Percentiles rank a stretch among this genome's conserved stretches.
These are phyloP conservation scores for Oreochromis aureus DNA, from an alignment of 2,113 vertebrate genomes.

Conservation along the genomic window DNA sequence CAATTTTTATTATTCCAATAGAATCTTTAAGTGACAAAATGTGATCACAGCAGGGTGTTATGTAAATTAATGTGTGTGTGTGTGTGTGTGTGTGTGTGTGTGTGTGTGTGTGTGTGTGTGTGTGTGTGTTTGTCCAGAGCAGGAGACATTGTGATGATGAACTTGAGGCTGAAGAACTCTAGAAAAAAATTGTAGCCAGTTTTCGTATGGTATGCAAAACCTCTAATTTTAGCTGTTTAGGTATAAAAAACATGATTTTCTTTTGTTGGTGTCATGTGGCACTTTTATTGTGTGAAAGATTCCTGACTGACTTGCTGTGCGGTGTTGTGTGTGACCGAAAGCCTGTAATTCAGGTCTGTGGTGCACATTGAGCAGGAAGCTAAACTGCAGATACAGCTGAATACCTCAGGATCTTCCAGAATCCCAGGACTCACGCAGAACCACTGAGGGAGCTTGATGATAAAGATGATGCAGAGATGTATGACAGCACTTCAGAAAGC, in stretches of 20 bases:
- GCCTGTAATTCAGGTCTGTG: not conserved
- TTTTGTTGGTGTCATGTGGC: not conserved
- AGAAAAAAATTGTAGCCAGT: not conserved
- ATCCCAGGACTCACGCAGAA: too few relatives aligned
- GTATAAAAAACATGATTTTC: not conserved
- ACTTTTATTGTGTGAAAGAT: not conserved
- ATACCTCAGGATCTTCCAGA: not conserved
- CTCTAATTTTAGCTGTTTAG: not conserved
- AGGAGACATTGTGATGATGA: not conserved
- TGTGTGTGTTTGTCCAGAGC: not conserved
- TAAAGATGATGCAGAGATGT: too few relatives aligned
- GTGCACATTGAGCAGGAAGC: not conserved
- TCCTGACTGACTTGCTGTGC: not conserved
- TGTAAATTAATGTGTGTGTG: too few relatives aligned
- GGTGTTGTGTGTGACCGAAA: not conserved
- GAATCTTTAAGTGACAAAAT: too few relatives aligned
- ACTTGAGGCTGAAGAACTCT: not conserved
- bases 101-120: too few relatives aligned
- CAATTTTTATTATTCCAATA: too few relatives aligned
- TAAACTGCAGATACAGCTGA: not conserved
- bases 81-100: not conserved
- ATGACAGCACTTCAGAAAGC: too few relatives aligned
- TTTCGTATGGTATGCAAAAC: not conserved
- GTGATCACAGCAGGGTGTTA: too few relatives aligned
- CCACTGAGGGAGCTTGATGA: too few relatives aligned